Evolutionary conservation across 2,888 invertebrate species (phyloP).

Genomic region (Alcis repandata): DNA sequence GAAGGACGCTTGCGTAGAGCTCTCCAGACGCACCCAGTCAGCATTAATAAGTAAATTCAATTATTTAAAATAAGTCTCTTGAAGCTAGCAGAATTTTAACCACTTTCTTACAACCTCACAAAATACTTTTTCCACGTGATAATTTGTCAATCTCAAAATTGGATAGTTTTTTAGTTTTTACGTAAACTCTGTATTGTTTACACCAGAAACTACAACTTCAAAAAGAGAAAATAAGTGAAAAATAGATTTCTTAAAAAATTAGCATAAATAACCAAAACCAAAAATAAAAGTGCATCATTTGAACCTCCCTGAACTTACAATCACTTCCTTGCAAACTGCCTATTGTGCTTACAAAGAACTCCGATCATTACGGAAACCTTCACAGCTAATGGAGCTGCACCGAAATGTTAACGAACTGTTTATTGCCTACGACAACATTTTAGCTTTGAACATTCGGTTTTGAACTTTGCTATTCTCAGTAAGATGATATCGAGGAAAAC

Average conservation of each 20-base stretch:
- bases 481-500: constrained; percentile 23
- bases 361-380: constrained; percentile 33
- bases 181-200: too few species aligned
- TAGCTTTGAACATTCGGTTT: constrained; percentile 7
- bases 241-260: too few species aligned
- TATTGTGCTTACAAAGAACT: constrained; percentile 27
- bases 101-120: too few species aligned
- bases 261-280: constrained; percentile 15
- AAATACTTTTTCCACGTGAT: too few species aligned
- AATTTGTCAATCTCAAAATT: too few species aligned
- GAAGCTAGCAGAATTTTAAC: too few species aligned
- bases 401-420: constrained; percentile 30
- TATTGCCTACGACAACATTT: constrained; percentile 10
- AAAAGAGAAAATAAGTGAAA: too few species aligned
- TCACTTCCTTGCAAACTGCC: constrained; percentile 63
- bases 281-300: constrained; percentile 43
- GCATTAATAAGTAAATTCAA: too few species aligned
- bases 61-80: too few species aligned
- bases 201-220: too few species aligned
- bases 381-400: constrained; percentile 24
- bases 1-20: constrained; percentile 10
- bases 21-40: background rate
- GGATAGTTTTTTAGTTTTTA: too few species aligned
- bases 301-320: constrained; percentile 70
- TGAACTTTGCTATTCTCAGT: constrained; percentile 25